Percentiles rank a stretch among this genome's conserved stretches.
phyloP scores from a whole-genome alignment of 35 echinoderm and acorn worm species.

The Heliocidaris erythrogramma region DNA sequence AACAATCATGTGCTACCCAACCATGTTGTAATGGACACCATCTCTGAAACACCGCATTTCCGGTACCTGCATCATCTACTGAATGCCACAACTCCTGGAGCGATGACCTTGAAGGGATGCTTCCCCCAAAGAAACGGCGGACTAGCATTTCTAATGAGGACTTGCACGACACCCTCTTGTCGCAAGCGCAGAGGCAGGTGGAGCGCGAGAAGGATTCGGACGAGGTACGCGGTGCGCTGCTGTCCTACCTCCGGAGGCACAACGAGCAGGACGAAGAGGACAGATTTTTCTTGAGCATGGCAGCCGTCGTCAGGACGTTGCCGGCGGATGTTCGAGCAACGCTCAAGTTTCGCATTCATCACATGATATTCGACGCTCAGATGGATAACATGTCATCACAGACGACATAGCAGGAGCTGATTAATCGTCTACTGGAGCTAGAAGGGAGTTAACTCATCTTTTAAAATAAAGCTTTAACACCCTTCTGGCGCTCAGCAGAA shows the following conservation, averaged over 20 bases:
- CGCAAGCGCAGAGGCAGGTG: neutral
- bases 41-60: neutral
- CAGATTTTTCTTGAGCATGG: slow-evolving; percentile 11
- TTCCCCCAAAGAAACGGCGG: neutral
- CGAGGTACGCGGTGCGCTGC: neutral
- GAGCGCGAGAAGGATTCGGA: neutral
- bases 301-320: neutral
- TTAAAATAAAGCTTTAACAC: too few species aligned
- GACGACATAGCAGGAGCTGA: neutral
- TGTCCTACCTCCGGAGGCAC: neutral
- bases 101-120: neutral
- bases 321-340: neutral
- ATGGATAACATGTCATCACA: slow-evolving; percentile 17
- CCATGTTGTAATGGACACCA: neutral
- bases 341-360: neutral
- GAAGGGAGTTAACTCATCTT: too few species aligned
- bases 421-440: neutral
- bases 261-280: neutral
- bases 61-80: neutral
- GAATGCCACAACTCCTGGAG: neutral
- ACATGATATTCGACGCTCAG: neutral
- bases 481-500: too few species aligned
- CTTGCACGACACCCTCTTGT: neutral
- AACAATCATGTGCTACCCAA: neutral
- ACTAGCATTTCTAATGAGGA: neutral